Evolutionary conservation across 2,113 vertebrate genomes (phyloP).

Genomic region (Vimba vimba): DNA sequence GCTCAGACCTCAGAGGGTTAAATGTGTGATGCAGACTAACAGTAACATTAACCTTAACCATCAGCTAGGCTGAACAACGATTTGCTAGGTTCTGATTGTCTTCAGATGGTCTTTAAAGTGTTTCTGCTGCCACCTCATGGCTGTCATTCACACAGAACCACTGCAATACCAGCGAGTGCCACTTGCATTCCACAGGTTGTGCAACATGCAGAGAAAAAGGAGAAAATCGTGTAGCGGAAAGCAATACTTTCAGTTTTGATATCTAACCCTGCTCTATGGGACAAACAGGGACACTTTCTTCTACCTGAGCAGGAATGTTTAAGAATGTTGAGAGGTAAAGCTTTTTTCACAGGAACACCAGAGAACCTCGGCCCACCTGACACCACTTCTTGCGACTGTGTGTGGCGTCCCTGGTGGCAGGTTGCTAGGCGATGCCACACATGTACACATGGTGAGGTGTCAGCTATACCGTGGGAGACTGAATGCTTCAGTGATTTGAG

Average conservation of each 20-base stretch:
- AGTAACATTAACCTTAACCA: neutral
- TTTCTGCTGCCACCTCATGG: conserved; percentile 40
- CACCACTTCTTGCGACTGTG: conserved; percentile 28
- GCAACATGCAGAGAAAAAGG: neutral
- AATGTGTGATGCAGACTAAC: no score
- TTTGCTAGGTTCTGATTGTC: neutral
- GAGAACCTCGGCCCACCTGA: conserved; percentile 39
- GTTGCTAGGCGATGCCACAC: conserved; percentile 51
- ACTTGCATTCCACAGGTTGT: no score
- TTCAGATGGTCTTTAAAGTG: neutral
- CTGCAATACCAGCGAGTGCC: neutral
- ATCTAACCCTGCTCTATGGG: neutral
- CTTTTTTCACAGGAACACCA: conserved; percentile 32
- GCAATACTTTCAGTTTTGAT: neutral
- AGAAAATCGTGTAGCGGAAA: neutral
- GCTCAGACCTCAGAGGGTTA: no score
- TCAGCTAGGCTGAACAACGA: no score
- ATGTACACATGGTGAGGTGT: conserved; percentile 46
- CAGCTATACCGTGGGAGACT: conserved; percentile 60
- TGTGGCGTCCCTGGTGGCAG: conserved; percentile 40
- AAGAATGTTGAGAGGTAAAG: conserved; percentile 8
- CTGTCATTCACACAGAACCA: neutral
- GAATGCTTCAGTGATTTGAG: conserved; percentile 40
- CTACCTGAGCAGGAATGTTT: neutral
- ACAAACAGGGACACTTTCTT: conserved; percentile 9